A percentile compares a stretch with the other conserved stretches of the same genome.
Evolutionary conservation across 2,113 vertebrate genomes (phyloP).

Genomic region (Pelusios castaneus): DNA sequence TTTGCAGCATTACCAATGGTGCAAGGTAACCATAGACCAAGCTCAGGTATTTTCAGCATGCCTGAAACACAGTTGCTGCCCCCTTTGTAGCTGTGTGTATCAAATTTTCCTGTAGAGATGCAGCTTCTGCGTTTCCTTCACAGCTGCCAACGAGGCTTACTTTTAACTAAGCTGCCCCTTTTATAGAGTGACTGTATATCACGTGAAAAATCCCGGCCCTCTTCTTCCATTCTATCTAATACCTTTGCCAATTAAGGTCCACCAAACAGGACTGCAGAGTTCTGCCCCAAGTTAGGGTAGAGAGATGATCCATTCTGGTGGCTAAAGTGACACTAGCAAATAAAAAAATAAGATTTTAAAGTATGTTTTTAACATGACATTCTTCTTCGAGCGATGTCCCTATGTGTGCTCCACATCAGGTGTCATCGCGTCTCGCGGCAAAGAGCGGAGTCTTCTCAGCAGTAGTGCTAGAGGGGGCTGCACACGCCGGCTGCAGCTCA

Average conservation of each 20-base stretch:
- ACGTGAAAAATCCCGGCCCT: not conserved
- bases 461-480: too few species aligned
- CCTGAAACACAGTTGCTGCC: not conserved
- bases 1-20: not conserved
- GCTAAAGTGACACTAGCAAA: too few species aligned
- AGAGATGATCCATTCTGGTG: not conserved
- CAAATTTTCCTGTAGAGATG: conserved; percentile 24
- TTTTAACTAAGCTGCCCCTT: conserved; percentile 36
- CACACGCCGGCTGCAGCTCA: too few species aligned
- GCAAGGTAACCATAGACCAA: not conserved
- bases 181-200: not conserved
- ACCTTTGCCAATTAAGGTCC: not conserved
- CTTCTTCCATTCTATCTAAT: conserved; percentile 19
- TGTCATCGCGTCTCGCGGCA: too few species aligned
- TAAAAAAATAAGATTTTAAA: too few species aligned
- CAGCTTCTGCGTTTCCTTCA: conserved; percentile 30
- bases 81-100: conserved; percentile 28
- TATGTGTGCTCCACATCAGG: too few species aligned
- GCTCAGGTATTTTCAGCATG: too few species aligned
- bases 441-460: too few species aligned
- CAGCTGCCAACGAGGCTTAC: conserved; percentile 25
- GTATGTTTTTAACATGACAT: too few species aligned
- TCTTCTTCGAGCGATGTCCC: too few species aligned
- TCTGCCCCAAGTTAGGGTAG: not conserved
- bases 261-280: not conserved